A percentile compares a stretch with the other conserved stretches of the same genome.
phyloP scores from a whole-genome alignment of 2,888 invertebrate species.

The Aleiodes testaceus region DNA sequence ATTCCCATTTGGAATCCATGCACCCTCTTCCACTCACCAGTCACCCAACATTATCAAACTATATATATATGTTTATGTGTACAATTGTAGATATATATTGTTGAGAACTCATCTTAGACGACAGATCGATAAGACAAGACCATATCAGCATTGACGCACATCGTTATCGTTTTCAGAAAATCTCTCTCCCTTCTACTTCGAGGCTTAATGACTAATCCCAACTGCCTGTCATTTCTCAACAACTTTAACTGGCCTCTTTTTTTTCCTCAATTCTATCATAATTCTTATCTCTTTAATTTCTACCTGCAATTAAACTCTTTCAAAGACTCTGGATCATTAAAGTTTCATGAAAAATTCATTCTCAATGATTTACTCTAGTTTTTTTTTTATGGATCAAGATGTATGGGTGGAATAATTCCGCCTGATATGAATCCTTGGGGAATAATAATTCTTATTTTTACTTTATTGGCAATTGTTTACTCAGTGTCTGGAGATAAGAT shows the following conservation, averaged over 20 bases:
- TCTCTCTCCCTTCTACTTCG: slow-evolving; percentile 21
- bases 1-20: slow-evolving; percentile 23
- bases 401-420: not conserved
- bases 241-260: not conserved
- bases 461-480: not conserved
- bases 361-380: too few relatives aligned
- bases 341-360: too few relatives aligned
- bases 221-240: not conserved
- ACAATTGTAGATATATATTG: not conserved
- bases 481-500: slow-evolving; percentile 6
- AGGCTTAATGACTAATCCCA: slow-evolving; percentile 3
- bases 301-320: not conserved
- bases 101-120: slow-evolving; percentile 37
- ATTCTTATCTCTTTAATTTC: slow-evolving; percentile 4
- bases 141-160: slow-evolving; percentile 64
- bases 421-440: too few relatives aligned
- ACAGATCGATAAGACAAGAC: slow-evolving; percentile 57
- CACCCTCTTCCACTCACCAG: slow-evolving; percentile 1
- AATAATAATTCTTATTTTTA: slow-evolving; percentile 4
- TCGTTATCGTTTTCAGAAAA: slow-evolving; percentile 42
- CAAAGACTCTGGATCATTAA: not conserved
- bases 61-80: not conserved
- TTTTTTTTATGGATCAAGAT: too few relatives aligned
- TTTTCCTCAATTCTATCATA: not conserved
- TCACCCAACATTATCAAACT: not conserved